Conservation (phyloP, 2,888 invertebrate genomes). For the Chymomyza fuscimana region DNA sequence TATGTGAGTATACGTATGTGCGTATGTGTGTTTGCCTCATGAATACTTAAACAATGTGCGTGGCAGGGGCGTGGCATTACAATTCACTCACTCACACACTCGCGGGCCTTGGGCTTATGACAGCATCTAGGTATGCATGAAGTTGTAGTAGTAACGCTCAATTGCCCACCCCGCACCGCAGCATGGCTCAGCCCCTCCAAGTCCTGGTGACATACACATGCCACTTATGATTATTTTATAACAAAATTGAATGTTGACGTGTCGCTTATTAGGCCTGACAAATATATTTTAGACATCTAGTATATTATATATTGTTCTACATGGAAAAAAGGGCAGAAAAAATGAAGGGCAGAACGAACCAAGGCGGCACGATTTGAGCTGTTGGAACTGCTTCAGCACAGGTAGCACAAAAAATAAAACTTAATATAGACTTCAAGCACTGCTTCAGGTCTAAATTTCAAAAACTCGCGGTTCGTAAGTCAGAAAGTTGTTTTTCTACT, state of each 20-base stretch:
- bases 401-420: too few relatives aligned
- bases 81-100: constrained; percentile 31
- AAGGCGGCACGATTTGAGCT: too few relatives aligned
- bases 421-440: too few relatives aligned
- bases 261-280: constrained; percentile 52
- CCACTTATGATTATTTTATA: constrained; percentile 55
- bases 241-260: constrained; percentile 71
- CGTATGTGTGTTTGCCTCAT: constrained; percentile 34
- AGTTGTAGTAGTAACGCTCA: constrained; percentile 19
- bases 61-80: constrained; percentile 46
- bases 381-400: too few relatives aligned
- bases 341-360: background rate
- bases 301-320: background rate
- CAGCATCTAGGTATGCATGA: background rate
- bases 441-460: too few relatives aligned
- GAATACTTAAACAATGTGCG: constrained; percentile 53
- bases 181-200: background rate
- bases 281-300: background rate
- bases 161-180: constrained; percentile 12
- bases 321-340: background rate
- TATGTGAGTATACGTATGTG: constrained; percentile 3
- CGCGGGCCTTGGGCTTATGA: background rate
- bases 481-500: too few relatives aligned
- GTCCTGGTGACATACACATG: background rate
- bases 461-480: too few relatives aligned